phyloP scores from a whole-genome alignment of 2,113 vertebrate genomes.

The Corythaeola cristata region DNA sequence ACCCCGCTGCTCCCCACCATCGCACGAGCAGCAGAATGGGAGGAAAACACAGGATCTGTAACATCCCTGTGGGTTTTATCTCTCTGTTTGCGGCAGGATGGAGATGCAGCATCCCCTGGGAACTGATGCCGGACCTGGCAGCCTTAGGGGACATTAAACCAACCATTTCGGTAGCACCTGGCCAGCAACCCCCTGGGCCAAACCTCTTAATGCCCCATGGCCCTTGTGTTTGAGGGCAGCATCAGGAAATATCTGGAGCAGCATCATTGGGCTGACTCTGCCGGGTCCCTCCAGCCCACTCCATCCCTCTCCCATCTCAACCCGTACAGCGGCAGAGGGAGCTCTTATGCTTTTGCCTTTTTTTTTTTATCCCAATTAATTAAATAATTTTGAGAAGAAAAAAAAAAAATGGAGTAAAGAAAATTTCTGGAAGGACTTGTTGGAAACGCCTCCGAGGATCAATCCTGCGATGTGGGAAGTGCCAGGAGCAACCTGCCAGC shows the following conservation, averaged over 20 bases:
- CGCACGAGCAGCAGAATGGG: fast-evolving
- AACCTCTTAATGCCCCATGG: not conserved
- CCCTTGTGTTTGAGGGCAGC: not conserved
- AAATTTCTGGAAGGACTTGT: not conserved
- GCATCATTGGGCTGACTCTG: not conserved
- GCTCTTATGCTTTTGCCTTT: not conserved
- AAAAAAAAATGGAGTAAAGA: not conserved
- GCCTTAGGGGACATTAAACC: not conserved
- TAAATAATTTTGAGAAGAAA: not conserved
- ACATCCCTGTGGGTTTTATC: not conserved
- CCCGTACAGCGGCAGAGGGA: not conserved
- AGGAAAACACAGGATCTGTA: fast-evolving
- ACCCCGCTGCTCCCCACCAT: not conserved
- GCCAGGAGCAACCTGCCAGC: not conserved
- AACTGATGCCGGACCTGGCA: not conserved
- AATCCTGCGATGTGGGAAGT: fast-evolving
- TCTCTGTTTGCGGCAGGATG: fast-evolving
- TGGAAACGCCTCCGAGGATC: not conserved
- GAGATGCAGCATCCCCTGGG: not conserved
- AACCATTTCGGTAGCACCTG: not conserved
- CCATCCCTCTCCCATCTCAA: fast-evolving
- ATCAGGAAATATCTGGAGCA: not conserved
- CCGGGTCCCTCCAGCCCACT: not conserved
- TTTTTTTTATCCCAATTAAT: not conserved
- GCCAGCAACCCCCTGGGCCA: not conserved